Base-by-base conservation (phyloP, 1,140 invertebrate genomes). In the Carposina sasakii region DNA sequence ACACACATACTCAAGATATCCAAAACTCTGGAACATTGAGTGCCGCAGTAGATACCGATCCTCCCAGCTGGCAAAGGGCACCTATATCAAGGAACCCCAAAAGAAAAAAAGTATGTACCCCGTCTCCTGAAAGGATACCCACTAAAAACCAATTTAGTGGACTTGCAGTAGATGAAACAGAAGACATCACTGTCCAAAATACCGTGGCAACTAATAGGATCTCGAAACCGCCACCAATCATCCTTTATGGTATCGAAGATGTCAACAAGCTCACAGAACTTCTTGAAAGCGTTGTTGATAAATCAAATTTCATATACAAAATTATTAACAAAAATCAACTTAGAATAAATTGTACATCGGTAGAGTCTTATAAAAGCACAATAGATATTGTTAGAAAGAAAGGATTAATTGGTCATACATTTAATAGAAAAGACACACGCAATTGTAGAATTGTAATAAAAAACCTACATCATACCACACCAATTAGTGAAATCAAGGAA, bases 341-440 rank as follows among this genome's bases (percentile, higher is more conserved):
- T 3, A 5, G 40, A 6, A 42, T 42, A 12, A 42, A 17, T 23
- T 42, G 40, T 16, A 24, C 40, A 8, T 12, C 20, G 2, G 23
- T 26, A 42, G 40, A 26, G 5, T 19, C 23, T 2, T 28, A 42
- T 15, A 42, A 42, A 42, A 12, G 3, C 13, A 16, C 17, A 13
- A 42, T 42, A 26, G 40, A 26, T 24, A 15, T 17, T 3, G 15
- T 42, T 2, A 42, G 40, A 42, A 15, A 17, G 26, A 42, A 42
- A 42, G 40, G 40, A 5, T 28, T 42, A 42, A 42, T 42, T 15
- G 40, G 40, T 24, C 40, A 42, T 15, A 42, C 40, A 9, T 42
- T 42, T 26, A 42, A 23, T 28, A 42, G 40, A 20, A 42, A 42
- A 15, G 40, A 42, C 20, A 26, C 23, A 24, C 3, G 23, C n/a